Evolutionary conservation across 2,888 invertebrate species (phyloP).

Genomic region (Slavum lentiscoides): DNA sequence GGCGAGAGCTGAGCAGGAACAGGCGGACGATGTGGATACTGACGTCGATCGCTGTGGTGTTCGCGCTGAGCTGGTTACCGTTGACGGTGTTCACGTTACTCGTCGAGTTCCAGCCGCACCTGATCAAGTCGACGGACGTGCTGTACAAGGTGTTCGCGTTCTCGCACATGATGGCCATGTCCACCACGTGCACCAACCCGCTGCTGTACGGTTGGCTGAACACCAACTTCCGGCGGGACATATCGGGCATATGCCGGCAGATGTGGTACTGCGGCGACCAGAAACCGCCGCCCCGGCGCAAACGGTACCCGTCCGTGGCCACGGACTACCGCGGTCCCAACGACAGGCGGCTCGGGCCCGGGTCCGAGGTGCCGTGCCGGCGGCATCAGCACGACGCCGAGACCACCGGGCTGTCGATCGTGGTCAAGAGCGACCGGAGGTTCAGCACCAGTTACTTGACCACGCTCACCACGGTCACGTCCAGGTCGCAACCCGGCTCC

Average conservation of each 20-base stretch:
- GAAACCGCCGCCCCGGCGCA: constrained; percentile 49
- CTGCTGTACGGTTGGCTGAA: constrained; percentile 67
- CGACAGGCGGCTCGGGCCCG: constrained; percentile 40
- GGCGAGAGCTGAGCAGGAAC: constrained; percentile 58
- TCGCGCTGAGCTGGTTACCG: constrained; percentile 66
- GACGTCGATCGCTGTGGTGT: constrained; percentile 63
- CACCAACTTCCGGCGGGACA: constrained; percentile 64
- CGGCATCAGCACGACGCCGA: constrained; percentile 52
- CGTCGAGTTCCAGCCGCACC: constrained; percentile 59
- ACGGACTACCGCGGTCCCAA: constrained; percentile 43
- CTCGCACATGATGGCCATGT: constrained; percentile 65
- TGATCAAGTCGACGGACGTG: constrained; percentile 55
- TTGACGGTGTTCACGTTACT: constrained; percentile 64
- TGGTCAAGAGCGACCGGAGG: constrained; percentile 55
- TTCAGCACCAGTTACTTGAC: constrained; percentile 57
- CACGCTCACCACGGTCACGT: constrained; percentile 56
- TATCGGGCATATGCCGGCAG: constrained; percentile 56
- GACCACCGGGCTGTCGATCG: constrained; percentile 53
- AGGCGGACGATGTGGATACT: constrained; percentile 61
- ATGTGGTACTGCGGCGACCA: constrained; percentile 51
- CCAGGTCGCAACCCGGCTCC: constrained; percentile 21
- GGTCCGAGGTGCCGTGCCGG: constrained; percentile 38
- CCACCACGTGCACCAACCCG: constrained; percentile 65
- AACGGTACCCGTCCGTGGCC: constrained; percentile 52
- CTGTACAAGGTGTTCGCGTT: constrained; percentile 61